phyloP scores from a whole-genome alignment of 1,140 invertebrate genomes.

The Portunus trituberculatus region DNA sequence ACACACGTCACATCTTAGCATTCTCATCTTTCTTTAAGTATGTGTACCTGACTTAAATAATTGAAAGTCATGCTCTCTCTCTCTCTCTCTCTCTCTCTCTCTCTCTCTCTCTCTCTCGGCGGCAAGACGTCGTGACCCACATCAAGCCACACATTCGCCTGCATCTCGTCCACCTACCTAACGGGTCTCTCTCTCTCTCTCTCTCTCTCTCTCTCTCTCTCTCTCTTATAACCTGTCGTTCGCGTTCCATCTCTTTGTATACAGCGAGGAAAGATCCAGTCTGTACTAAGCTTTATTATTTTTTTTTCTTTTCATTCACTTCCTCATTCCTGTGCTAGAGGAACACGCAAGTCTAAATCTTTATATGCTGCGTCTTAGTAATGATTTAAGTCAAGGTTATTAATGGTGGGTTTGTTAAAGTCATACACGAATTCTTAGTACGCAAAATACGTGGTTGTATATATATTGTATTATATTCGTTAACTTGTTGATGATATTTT shows the following conservation, averaged over 20 bases:
- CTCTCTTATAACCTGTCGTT: not conserved
- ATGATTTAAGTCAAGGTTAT: too few species aligned
- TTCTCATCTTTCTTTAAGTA: not conserved
- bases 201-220: constrained; percentile 9
- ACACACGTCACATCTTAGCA: not conserved
- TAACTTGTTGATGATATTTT: too few species aligned
- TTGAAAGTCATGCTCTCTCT: not conserved
- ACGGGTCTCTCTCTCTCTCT: constrained; percentile 18
- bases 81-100: constrained; percentile 54
- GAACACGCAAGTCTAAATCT: too few species aligned
- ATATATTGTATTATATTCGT: too few species aligned
- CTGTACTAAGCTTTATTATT: not conserved
- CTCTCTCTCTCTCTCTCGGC: constrained; percentile 25
- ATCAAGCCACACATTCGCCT: not conserved
- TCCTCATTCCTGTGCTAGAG: too few species aligned
- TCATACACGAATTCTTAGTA: too few species aligned
- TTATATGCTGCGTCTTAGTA: too few species aligned
- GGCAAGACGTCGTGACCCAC: not conserved
- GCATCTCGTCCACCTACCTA: constrained; percentile 1
- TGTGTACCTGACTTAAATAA: not conserved
- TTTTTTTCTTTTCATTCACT: not conserved
- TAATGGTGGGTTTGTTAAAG: too few species aligned
- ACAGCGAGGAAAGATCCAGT: not conserved
- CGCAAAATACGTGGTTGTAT: too few species aligned
- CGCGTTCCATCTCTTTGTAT: not conserved